Evolutionary conservation across 2,797 vertebrate species (phyloP), one percentile per base, ranked within the genome.

Genomic region (Acomys russatus): DNA sequence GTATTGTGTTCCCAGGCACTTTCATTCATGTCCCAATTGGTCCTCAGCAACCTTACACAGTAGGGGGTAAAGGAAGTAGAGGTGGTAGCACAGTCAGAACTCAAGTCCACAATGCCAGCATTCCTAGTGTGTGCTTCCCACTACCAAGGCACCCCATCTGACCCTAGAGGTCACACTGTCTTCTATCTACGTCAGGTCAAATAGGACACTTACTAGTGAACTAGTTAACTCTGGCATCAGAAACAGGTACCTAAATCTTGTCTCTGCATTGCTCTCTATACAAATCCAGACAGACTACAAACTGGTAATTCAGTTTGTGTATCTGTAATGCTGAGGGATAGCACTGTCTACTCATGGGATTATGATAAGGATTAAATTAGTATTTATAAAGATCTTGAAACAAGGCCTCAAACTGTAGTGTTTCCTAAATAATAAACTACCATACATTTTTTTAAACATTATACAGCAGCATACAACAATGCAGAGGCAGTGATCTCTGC

Each of bases 401-500:
- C 49, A 68, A 28, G 38, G 33, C 14, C 80, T 71, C 59, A 92
- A 54, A 76, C 2, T 59, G 44, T n/a, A 18, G 77, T 59, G 63
- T 82, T n/a, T 86, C 30, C 77, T 89, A 91, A 94, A 35, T 88
- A 70, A 85, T 35, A 74, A 94, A 76, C 23, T 61, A 79, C 12
- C 33, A 80, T 18, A 68, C 51, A 66, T 71, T 82, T 95, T 56
- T 93, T 64, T 92, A 18, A 87, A 44, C 51, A 89, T 88, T 56
- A 79, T 30, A 71, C 25, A 63, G 66, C 44, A 73, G 28, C 22
- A 73, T 76, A 71, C 10, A 77, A 68, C 56, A 35, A 92, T 30
- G 9, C n/a, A 66, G 20, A 71, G 33, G 74, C 33, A 33, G 73
- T 20, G 49, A 63, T 25, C 64, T 79, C 78, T 82, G 44, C 11